Percentiles rank a stretch among this genome's conserved stretches.
Evolutionary conservation across 2,888 invertebrate genomes (phyloP).

Genomic region (Hipparchia semele): DNA sequence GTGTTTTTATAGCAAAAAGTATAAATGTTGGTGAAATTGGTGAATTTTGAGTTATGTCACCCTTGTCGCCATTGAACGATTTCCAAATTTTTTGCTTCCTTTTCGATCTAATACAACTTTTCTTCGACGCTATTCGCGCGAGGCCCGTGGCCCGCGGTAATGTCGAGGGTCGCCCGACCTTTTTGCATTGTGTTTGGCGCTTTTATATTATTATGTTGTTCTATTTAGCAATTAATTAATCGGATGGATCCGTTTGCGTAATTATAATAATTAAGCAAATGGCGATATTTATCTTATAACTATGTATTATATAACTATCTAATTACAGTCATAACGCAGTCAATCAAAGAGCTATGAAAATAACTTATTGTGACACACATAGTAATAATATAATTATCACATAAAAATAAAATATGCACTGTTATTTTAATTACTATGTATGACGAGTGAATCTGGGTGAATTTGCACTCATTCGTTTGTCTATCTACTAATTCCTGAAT

Average conservation of each 20-base stretch:
- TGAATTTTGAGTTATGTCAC: no score
- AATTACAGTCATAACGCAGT: neutral
- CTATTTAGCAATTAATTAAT: conserved; percentile 14
- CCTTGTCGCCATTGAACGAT: no score
- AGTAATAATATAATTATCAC: neutral
- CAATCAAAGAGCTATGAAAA: neutral
- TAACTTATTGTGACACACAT: neutral
- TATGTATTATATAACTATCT: neutral
- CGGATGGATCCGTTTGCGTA: conserved; percentile 11
- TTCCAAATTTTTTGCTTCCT: no score
- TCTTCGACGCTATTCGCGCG: neutral
- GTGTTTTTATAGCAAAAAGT: no score
- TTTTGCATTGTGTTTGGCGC: conserved; percentile 27
- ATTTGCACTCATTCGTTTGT: no score
- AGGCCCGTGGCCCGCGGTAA: conserved; percentile 1
- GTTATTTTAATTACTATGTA: no score
- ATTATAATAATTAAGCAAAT: neutral
- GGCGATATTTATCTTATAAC: no score
- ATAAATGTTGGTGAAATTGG: no score
- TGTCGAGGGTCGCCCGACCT: conserved; percentile 40
- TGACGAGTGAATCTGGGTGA: no score
- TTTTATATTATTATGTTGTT: conserved; percentile 14
- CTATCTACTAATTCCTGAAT: no score
- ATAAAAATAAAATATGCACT: no score
- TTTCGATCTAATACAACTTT: neutral